Evolutionary conservation across 2,888 invertebrate species (phyloP), one percentile per base, ranked within the genome.

Genomic region (Clusia tigrina): DNA sequence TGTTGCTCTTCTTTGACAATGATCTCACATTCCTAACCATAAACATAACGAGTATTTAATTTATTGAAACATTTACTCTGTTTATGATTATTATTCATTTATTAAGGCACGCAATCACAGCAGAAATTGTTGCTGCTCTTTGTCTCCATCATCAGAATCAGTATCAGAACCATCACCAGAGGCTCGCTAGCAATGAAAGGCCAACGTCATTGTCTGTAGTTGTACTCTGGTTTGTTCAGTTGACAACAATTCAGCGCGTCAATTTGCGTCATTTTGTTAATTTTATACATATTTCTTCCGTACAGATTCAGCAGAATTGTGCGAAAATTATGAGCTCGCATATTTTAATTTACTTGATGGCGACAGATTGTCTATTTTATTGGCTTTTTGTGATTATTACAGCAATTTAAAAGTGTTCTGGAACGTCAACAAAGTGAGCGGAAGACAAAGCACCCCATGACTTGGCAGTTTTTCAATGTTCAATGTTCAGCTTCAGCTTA

Each of bases 51-150:
- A 9, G 38, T 24, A 26, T 56, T 61, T 56, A 61, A 25, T 61
- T 56, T 17, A 61, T 61, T 61, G 51, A 61, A 61, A 52, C 18
- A 52, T 56, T 61, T 24, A 24, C 24, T 53, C 12, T 61, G 56
- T 46, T 61, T 38, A 51, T 42, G n/a, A 26, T 32, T 18, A 46
- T 22, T 54, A 15, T 46, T 51, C 51, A 46, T 48, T 46, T 26
- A 12, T 54, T 46, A 46, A 54, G 54, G 54, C 60, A 60, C 54
- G 60, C 60, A 54, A 54, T 54, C 54, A 60, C 42, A 10, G 17
- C 54, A 26, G 24, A 54, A 60, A 54, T 26, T 25, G 20, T 46
- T 25, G 6, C 5, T 17, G 46, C 9, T 20, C 24, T 52, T 53
- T n/a, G 37, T 59, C 32, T 32, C 5, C 32, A 32, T 9, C 32